These are phyloP conservation scores for Tiliacea citrago DNA, from an alignment of 2,888 invertebrate genomes.

Conservation along the genomic window DNA sequence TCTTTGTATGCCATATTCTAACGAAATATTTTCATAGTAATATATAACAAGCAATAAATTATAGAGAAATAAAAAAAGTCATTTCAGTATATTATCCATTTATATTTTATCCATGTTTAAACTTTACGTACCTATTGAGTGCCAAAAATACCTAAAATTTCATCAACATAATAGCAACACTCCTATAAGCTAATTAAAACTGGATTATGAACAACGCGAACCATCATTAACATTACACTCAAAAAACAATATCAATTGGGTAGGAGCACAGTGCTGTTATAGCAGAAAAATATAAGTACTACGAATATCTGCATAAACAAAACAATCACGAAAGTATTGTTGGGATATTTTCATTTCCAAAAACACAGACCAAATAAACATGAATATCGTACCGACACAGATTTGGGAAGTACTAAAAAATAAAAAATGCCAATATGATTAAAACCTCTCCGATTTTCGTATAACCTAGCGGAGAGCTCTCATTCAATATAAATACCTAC, in stretches of 20 bases:
- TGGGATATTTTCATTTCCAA: conserved; percentile 36
- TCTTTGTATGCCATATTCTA: background rate
- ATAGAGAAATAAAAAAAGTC: background rate
- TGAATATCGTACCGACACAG: conserved; percentile 32
- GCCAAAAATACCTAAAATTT: background rate
- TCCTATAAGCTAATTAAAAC: conserved; percentile 14
- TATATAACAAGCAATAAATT: background rate
- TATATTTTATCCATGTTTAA: too few species aligned
- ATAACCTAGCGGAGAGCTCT: conserved; percentile 72
- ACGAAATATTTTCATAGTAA: background rate
- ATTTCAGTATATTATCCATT: background rate
- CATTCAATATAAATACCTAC: conserved; percentile 82
- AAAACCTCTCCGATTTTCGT: conserved; percentile 73
- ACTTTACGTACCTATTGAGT: background rate
- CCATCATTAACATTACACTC: conserved; percentile 10
- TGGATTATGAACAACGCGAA: background rate
- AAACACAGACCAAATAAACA: conserved; percentile 42
- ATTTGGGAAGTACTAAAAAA: conserved; percentile 57
- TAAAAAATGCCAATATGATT: conserved; percentile 71
- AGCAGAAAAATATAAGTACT: conserved; percentile 4
- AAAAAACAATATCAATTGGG: conserved; percentile 17
- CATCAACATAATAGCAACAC: background rate
- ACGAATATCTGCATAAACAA: conserved; percentile 26
- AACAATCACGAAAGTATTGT: conserved; percentile 39
- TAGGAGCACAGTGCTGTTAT: background rate